Evolutionary conservation across 2,888 invertebrate genomes (phyloP).

Genomic region (Nemoura dubitans): DNA sequence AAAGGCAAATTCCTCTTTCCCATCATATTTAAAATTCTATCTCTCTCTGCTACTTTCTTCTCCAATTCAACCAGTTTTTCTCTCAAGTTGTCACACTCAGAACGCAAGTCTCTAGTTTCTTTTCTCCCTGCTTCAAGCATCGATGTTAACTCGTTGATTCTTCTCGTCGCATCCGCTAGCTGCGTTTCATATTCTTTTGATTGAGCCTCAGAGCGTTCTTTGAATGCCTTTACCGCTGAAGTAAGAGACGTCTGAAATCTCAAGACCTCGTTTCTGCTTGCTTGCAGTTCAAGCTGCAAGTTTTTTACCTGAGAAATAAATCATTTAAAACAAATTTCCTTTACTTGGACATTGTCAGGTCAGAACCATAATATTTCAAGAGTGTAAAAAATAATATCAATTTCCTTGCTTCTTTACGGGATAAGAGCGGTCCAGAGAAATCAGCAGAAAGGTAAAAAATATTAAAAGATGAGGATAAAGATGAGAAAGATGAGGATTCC

Average conservation of each 20-base stretch:
- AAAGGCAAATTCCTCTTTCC: not conserved
- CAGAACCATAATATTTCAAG: too few relatives aligned
- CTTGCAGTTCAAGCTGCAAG: not conserved
- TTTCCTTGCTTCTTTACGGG: too few relatives aligned
- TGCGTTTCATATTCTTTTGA: not conserved
- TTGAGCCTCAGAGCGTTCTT: not conserved
- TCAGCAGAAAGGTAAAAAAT: too few relatives aligned
- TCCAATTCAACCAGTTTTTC: not conserved
- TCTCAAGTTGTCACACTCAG: not conserved
- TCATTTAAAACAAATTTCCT: not conserved
- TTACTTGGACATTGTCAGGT: too few relatives aligned
- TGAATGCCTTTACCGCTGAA: not conserved
- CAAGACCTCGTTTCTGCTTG: not conserved
- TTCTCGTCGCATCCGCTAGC: not conserved
- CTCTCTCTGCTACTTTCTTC: not conserved
- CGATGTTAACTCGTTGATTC: not conserved
- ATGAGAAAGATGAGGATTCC: not conserved
- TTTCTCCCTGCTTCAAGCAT: not conserved
- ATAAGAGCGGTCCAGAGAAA: too few relatives aligned
- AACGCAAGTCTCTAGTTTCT: not conserved
- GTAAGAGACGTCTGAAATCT: not conserved
- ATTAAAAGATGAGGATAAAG: not conserved
- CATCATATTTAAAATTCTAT: constrained; percentile 12
- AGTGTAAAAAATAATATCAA: too few relatives aligned
- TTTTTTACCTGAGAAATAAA: not conserved